These are phyloP conservation scores for Notarius lentiginosus DNA, from an alignment of 2,113 vertebrate genomes.

Conservation along the genomic window DNA sequence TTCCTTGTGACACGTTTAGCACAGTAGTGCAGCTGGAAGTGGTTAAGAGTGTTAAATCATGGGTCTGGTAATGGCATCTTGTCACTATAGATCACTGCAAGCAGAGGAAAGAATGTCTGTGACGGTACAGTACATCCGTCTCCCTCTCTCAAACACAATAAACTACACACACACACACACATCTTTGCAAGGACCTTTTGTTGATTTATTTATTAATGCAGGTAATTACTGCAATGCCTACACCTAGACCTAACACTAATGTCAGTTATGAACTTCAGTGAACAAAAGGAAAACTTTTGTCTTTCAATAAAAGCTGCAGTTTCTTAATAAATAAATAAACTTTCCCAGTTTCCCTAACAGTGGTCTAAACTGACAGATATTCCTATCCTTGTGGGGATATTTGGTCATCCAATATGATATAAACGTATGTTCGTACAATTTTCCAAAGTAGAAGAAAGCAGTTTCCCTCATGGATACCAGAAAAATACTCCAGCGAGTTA, in stretches of 20 bases:
- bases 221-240: background rate
- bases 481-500: too few relatives aligned
- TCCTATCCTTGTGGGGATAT: background rate
- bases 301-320: background rate
- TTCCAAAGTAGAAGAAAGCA: too few relatives aligned
- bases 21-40: conserved; percentile 58
- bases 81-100: conserved; percentile 57
- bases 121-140: conserved; percentile 42
- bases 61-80: conserved; percentile 44
- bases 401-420: background rate
- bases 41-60: conserved; percentile 62
- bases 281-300: background rate
- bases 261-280: background rate
- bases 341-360: background rate
- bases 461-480: too few relatives aligned
- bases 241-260: background rate
- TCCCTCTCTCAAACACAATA: background rate
- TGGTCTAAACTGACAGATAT: background rate
- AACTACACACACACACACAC: background rate
- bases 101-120: conserved; percentile 44
- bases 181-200: background rate
- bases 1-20: conserved; percentile 57
- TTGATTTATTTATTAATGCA: background rate
- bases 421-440: background rate
- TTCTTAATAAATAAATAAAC: background rate